Base-by-base conservation (phyloP, 1,140 invertebrate genomes). In the Samia ricini region DNA sequence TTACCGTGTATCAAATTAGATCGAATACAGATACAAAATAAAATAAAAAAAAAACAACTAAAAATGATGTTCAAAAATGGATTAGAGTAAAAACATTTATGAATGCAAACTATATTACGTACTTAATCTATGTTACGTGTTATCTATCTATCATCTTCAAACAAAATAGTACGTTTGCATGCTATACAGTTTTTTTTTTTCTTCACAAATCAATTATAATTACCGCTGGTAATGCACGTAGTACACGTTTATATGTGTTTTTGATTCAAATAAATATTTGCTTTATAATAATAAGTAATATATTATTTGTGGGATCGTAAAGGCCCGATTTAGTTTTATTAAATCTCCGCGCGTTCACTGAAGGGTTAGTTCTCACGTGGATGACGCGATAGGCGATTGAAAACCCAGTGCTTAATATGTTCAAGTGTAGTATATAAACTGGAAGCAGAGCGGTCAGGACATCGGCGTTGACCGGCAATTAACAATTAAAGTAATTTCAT, bases 371-470 rank as follows among this genome's bases (percentile, higher is more conserved):
- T 85, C 84, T 79, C 82, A 83, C 76, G 76, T 68, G 62, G 60
- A 58, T 82, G 79, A 83, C 81, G 83, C 68, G 77, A 60, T 75
- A 72, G 74, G 62, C 81, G 75, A 85, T 85, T 88, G 77, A 88
- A 88, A 88, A 77, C 74, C 77, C 63, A 74, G 63, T 72, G 77
- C 65, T 68, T 70, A 76, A 77, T 68, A 84, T 74, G 71, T 72
- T 68, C 61, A 77, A 70, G 71, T 80, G 78, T 88, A 88, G 85
- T 88, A 88, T 88, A 79, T 84, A 88, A 88, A 76, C 71, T 66
- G 81, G 72, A 57, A 67, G 68, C 79, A 66, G 61, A 42, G 68
- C 60, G 76, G 74, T 69, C 84, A 77, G 78, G 80, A 76, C 77
- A 84, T 77, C 72, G 62, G 12, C 70, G 72, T 72, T 64, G 61